These are phyloP conservation scores for Drosophila repletoides DNA, from an alignment of 1,140 invertebrate genomes.

Conservation along the genomic window DNA sequence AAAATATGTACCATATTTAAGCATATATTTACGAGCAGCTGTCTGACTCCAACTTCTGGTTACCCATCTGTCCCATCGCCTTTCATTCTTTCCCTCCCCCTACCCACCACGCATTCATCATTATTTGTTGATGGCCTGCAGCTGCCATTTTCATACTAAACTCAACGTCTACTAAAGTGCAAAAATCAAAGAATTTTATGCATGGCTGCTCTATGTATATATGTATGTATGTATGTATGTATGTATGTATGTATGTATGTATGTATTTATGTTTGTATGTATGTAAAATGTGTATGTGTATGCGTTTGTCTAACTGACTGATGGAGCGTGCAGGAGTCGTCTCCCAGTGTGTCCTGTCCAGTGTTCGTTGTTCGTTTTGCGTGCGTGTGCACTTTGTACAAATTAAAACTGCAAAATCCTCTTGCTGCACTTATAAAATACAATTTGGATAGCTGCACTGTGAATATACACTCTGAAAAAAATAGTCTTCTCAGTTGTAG, in stretches of 20 bases:
- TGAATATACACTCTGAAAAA: too few species aligned
- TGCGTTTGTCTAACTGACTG: constrained; percentile 51
- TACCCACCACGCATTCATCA: background rate
- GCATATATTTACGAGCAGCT: constrained; percentile 17
- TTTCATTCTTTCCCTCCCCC: background rate
- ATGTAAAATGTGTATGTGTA: constrained; percentile 1
- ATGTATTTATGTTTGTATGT: background rate
- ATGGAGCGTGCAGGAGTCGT: constrained; percentile 37
- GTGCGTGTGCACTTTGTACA: constrained; percentile 64
- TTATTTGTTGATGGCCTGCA: constrained; percentile 29
- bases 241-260: background rate
- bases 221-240: background rate
- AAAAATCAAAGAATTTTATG: constrained; percentile 52
- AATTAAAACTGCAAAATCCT: constrained; percentile 76
- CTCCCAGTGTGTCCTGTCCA: constrained; percentile 10
- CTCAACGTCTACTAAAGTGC: constrained; percentile 27
- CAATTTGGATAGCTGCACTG: constrained; percentile 34
- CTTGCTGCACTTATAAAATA: constrained; percentile 63
- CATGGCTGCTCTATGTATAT: constrained; percentile 6
- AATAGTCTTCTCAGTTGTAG: too few species aligned
- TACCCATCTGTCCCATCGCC: background rate
- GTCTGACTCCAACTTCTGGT: background rate
- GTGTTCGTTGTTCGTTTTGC: constrained; percentile 8
- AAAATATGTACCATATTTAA: constrained; percentile 30
- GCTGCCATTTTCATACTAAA: constrained; percentile 32